These are phyloP conservation scores for Xerus inauris DNA, from an alignment of 2,113 vertebrate genomes.

Conservation along the genomic window DNA sequence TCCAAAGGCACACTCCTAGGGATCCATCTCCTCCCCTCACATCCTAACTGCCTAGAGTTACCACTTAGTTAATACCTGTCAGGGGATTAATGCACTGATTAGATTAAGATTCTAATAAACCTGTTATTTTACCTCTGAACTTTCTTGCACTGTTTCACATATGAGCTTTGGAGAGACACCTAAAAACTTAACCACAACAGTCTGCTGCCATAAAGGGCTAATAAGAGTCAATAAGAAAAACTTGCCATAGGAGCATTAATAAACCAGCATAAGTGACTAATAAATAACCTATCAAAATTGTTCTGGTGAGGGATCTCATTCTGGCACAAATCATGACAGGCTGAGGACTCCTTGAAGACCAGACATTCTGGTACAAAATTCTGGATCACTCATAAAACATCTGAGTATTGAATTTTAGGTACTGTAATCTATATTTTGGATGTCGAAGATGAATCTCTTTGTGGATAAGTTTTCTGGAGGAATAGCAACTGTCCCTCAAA, in stretches of 20 bases:
- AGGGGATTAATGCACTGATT: too few relatives aligned
- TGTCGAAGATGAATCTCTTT: not conserved
- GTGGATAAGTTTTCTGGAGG: not conserved
- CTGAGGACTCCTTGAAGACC: not conserved
- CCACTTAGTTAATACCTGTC: too few relatives aligned
- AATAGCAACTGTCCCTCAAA: not conserved
- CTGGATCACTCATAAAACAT: not conserved
- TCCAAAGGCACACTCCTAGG: too few relatives aligned
- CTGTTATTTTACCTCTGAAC: too few relatives aligned
- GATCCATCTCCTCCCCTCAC: too few relatives aligned
- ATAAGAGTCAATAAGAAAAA: not conserved
- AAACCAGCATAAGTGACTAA: not conserved
- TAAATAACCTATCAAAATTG: not conserved
- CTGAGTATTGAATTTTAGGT: not conserved
- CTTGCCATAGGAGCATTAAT: not conserved
- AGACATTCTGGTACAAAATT: not conserved
- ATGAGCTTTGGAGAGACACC: too few relatives aligned
- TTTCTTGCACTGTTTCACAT: too few relatives aligned
- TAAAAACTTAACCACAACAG: not conserved
- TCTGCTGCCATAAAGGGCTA: not conserved
- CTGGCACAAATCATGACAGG: not conserved
- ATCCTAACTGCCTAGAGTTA: too few relatives aligned
- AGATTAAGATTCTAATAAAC: too few relatives aligned
- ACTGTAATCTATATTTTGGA: not conserved
- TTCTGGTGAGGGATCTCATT: not conserved